Percentiles rank a stretch among this genome's conserved stretches.
Evolutionary conservation across 2,113 vertebrate genomes (phyloP).

Genomic region (Prinia subflava): DNA sequence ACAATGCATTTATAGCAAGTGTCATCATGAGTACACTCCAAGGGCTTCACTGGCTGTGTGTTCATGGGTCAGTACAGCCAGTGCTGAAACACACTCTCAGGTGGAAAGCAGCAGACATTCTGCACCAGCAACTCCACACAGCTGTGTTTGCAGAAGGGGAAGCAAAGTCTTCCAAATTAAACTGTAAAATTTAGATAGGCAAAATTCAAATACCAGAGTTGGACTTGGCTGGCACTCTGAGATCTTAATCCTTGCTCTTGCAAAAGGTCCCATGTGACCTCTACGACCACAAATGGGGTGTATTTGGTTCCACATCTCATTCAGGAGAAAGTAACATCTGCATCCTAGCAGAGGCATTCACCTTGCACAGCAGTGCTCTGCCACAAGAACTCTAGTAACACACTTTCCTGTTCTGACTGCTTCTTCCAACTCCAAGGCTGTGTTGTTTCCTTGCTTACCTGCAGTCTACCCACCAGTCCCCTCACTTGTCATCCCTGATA

Average conservation of each 20-base stretch:
- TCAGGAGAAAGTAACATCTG: background rate
- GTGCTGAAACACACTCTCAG: background rate
- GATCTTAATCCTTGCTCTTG: constrained; percentile 4
- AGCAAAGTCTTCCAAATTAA: constrained; percentile 50
- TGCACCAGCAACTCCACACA: background rate
- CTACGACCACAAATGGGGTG: background rate
- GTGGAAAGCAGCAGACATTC: background rate
- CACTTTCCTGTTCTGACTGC: background rate
- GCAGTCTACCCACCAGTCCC: background rate
- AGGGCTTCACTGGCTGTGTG: background rate
- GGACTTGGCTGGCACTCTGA: constrained; percentile 28
- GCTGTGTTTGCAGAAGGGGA: constrained; percentile 37
- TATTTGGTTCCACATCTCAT: background rate
- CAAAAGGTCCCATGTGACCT: background rate
- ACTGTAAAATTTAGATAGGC: constrained; percentile 57
- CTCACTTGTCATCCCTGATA: background rate
- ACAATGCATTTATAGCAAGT: background rate
- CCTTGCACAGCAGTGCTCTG: background rate
- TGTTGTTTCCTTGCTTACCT: background rate
- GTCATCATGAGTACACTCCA: background rate
- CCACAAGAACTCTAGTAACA: background rate
- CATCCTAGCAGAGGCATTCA: background rate
- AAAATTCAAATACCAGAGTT: constrained; percentile 22
- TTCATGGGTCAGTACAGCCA: background rate
- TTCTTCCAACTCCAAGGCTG: background rate